Evolutionary conservation across 2,888 invertebrate genomes (phyloP).

Genomic region (Microplitis deprimator): DNA sequence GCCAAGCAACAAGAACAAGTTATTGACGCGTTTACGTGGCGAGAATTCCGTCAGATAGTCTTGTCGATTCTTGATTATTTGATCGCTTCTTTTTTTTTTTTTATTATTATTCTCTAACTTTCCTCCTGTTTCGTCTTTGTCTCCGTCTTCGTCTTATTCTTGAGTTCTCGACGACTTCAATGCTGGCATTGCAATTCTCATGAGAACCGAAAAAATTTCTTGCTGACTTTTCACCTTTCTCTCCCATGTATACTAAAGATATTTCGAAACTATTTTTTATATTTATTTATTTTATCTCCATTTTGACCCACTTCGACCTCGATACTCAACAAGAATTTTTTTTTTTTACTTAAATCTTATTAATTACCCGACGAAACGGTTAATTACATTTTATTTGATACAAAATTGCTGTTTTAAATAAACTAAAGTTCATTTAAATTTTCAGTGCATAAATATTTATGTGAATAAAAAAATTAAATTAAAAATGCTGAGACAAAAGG

Average conservation of each 20-base stretch:
- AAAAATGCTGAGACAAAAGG: not conserved
- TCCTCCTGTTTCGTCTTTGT: not conserved
- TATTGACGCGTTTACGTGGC: slow-evolving; percentile 37
- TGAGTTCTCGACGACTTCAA: not conserved
- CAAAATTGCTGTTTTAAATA: too few species aligned
- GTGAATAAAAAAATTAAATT: not conserved
- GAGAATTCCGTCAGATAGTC: slow-evolving; percentile 22
- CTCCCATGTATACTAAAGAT: not conserved
- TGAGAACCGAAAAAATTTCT: not conserved
- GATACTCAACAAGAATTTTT: too few species aligned
- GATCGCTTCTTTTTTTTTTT: not conserved
- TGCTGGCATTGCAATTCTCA: not conserved
- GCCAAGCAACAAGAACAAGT: slow-evolving; percentile 27
- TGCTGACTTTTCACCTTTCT: not conserved
- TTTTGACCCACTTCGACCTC: not conserved
- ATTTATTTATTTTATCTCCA: not conserved
- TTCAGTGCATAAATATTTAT: not conserved
- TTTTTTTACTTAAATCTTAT: too few species aligned
- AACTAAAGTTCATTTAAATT: too few species aligned
- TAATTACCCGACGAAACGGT: too few species aligned
- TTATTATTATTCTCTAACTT: not conserved
- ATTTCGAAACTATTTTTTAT: not conserved
- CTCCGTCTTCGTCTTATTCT: not conserved
- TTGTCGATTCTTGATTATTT: slow-evolving; percentile 34
- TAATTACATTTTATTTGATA: too few species aligned